These are phyloP conservation scores for Leucoptera coffeella DNA, from an alignment of 2,888 invertebrate genomes.

Conservation along the genomic window DNA sequence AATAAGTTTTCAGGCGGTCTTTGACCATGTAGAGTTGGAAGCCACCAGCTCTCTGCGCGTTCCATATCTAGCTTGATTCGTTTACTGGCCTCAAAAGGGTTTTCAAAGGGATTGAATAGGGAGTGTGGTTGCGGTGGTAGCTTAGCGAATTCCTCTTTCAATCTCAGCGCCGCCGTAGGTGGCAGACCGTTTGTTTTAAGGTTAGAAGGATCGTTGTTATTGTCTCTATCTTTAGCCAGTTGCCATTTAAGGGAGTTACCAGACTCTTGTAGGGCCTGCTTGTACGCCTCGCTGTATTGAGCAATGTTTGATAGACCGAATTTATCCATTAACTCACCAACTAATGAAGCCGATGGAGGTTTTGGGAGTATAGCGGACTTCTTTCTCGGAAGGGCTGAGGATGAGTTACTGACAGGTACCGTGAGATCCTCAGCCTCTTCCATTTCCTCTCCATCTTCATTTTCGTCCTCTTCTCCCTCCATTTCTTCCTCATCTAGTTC, in stretches of 20 bases:
- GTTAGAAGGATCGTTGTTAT: slow-evolving; percentile 59
- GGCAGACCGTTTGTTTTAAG: slow-evolving; percentile 67
- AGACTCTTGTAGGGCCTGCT: slow-evolving; percentile 90
- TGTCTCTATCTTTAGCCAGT: slow-evolving; percentile 64
- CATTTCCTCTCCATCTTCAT: slow-evolving; percentile 62
- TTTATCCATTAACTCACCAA: slow-evolving; percentile 95
- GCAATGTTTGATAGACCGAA: slow-evolving; percentile 91
- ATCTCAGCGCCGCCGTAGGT: slow-evolving; percentile 55
- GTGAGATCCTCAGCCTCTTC: slow-evolving; percentile 76
- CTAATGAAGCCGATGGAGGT: slow-evolving; percentile 64
- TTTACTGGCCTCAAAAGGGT: slow-evolving; percentile 73
- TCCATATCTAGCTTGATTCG: slow-evolving; percentile 73
- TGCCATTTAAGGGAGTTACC: slow-evolving; percentile 66
- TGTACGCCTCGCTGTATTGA: slow-evolving; percentile 93
- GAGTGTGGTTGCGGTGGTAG: slow-evolving; percentile 61
- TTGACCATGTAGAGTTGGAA: slow-evolving; percentile 64
- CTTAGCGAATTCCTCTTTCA: slow-evolving; percentile 73
- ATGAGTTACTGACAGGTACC: slow-evolving; percentile 54
- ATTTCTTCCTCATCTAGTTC: slow-evolving; percentile 78
- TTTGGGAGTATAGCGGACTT: slow-evolving; percentile 30
- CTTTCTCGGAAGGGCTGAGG: slow-evolving; percentile 33
- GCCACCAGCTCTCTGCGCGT: slow-evolving; percentile 74
- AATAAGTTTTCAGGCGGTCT: slow-evolving; percentile 67
- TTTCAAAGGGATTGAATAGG: slow-evolving; percentile 75
- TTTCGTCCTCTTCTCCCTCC: slow-evolving; percentile 71